These are phyloP conservation scores for Galeruca laticollis DNA, from an alignment of 2,888 invertebrate species.

Conservation along the genomic window DNA sequence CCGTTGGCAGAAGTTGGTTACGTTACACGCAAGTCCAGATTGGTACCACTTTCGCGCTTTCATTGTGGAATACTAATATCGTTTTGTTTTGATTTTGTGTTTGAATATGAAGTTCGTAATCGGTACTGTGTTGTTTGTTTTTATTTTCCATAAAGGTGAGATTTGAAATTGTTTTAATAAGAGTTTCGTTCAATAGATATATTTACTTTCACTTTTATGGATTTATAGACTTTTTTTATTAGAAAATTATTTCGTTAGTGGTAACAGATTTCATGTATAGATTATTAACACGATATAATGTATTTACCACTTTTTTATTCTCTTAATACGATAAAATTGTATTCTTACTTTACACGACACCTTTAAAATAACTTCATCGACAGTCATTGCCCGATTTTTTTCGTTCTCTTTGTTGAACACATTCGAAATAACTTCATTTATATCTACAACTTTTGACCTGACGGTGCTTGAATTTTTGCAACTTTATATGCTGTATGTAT, in stretches of 20 bases:
- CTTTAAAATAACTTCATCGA: not conserved
- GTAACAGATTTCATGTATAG: not conserved
- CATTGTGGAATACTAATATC: constrained; percentile 10
- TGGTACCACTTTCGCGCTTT: constrained; percentile 5
- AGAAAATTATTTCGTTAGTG: not conserved
- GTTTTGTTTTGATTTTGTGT: constrained; percentile 16
- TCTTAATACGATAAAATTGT: not conserved
- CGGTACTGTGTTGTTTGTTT: constrained; percentile 19
- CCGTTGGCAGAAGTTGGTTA: constrained; percentile 14
- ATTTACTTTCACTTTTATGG: not conserved
- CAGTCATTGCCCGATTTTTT: not conserved
- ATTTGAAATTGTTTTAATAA: not conserved
- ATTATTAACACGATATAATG: not conserved
- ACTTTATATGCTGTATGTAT: too few relatives aligned
- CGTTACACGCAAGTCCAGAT: not conserved
- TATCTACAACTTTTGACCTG: too few relatives aligned
- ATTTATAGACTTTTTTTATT: not conserved
- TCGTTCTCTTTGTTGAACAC: not conserved
- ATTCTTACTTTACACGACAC: not conserved
- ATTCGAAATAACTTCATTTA: too few relatives aligned
- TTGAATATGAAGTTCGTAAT: constrained; percentile 22
- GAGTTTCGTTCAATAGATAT: too few relatives aligned
- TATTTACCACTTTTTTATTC: not conserved
- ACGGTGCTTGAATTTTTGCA: too few relatives aligned
- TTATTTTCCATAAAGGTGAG: constrained; percentile 28